Evolutionary conservation across 2,888 invertebrate genomes (phyloP).

Genomic region (Drosophila yooni): DNA sequence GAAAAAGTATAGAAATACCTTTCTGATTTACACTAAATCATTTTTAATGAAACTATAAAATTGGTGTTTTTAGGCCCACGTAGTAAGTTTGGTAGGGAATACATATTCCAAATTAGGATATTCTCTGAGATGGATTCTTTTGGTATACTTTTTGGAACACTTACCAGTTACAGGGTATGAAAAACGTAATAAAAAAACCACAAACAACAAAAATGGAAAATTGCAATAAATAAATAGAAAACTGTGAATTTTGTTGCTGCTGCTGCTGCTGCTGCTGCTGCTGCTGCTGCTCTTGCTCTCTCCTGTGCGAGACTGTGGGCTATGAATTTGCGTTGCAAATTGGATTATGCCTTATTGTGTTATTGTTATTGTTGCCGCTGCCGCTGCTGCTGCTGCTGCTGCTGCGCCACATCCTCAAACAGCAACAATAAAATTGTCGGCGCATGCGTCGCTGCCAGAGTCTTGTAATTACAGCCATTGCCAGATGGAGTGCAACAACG

Average conservation of each 20-base stretch:
- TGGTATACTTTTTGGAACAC: neutral
- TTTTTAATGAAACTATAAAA: too few relatives aligned
- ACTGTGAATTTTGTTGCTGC: slow-evolving; percentile 31
- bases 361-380: slow-evolving; percentile 34
- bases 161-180: slow-evolving; percentile 15
- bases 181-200: slow-evolving; percentile 14
- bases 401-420: slow-evolving; percentile 63
- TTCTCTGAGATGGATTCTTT: neutral
- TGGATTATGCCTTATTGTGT: slow-evolving; percentile 68
- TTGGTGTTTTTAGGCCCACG: too few relatives aligned
- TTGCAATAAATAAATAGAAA: slow-evolving; percentile 69
- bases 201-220: slow-evolving; percentile 54
- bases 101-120: neutral
- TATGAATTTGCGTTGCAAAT: slow-evolving; percentile 72
- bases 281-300: slow-evolving; percentile 9
- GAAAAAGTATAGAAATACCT: neutral
- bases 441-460: slow-evolving; percentile 53
- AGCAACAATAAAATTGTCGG: slow-evolving; percentile 51
- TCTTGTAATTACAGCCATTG: slow-evolving; percentile 50
- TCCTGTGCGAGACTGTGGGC: slow-evolving; percentile 26
- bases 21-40: too few relatives aligned
- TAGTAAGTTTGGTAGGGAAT: too few relatives aligned
- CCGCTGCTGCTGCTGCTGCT: slow-evolving; percentile 26
- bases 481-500: slow-evolving; percentile 12
- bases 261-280: slow-evolving; percentile 13